Base-by-base conservation (phyloP, 2,797 vertebrate species). In the Pseudochirops corinnae region DNA sequence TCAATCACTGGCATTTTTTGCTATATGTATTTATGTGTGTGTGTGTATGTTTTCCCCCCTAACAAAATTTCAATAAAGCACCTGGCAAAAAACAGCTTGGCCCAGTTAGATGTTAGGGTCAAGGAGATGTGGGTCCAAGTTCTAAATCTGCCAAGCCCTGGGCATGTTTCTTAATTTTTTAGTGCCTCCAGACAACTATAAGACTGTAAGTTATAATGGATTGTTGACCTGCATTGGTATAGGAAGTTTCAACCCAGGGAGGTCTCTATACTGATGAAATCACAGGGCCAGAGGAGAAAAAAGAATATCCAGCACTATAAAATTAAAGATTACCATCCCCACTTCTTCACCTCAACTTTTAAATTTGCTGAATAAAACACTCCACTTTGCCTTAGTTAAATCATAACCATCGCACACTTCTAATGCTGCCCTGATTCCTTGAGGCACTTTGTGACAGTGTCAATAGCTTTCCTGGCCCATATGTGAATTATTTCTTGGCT, bases 351-450 rank as follows among this genome's bases (percentile, higher is more conserved):
- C 4, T 82, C 67, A 46, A 67, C 26, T 94, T 93, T 31, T 33
- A 60, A 31, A 94, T 39, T 57, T 50, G 91, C 39, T 94, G 91
- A 60, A 93, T 95, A 91, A 11, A 92, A 96, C 53, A 55, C 87
- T 26, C 92, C 50, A 55, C 90, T 94, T 94, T 96, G 94, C 93
- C 62, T 94, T 94, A 46, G 14, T 91, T 95, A 94, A 90, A 87
- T 87, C 46, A 90, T 58, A 26, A 46, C 67, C 90, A 46, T 55
- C 52, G 92, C 95, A 93, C 52, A 93, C 87, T 95, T 97, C 55
- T 56, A 90, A 56, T 93, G 93, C 58, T 82, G 55, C 18, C 31
- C 92, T 92, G 92, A 92, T 96, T 96, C 57, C 10, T 57, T 92
- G 67, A 92, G 28, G 50, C 28, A 92, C 13, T 18, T 92, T 87